Evolutionary conservation across 2,113 vertebrate species (phyloP).

Genomic region (Accipiter virgatus): DNA sequence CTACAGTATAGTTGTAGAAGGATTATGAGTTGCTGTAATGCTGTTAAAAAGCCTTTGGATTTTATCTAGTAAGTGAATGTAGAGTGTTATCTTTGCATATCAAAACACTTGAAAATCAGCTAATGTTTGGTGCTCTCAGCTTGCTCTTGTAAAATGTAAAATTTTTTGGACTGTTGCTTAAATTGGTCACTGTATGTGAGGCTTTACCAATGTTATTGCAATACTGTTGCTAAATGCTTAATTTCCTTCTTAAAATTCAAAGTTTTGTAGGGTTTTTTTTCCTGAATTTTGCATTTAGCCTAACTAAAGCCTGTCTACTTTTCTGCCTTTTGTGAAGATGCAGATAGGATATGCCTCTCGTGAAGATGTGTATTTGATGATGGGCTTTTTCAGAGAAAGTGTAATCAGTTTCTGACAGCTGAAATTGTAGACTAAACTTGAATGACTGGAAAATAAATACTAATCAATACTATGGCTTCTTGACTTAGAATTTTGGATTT

Average conservation of each 20-base stretch:
- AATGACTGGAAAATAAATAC: not conserved
- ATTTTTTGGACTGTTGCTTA: not conserved
- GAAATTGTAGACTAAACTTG: not conserved
- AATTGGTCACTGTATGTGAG: not conserved
- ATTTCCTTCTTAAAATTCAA: not conserved
- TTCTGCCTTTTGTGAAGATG: not conserved
- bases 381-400: not conserved
- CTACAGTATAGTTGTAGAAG: not conserved
- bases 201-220: not conserved
- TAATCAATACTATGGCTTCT: not conserved
- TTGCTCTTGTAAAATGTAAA: not conserved
- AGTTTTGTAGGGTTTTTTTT: not conserved
- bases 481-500: not conserved
- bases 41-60: slow-evolving; percentile 1
- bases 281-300: not conserved
- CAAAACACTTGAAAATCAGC: not conserved
- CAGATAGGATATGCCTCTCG: not conserved
- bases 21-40: not conserved
- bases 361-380: not conserved
- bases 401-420: not conserved
- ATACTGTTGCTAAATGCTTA: not conserved
- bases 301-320: not conserved
- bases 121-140: not conserved
- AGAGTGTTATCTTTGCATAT: not conserved
- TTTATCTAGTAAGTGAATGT: slow-evolving; percentile 23